Percentiles rank a stretch among this genome's conserved stretches.
These are phyloP conservation scores for Smutsia gigantea DNA, from an alignment of 2,797 vertebrate genomes.

Conservation along the genomic window DNA sequence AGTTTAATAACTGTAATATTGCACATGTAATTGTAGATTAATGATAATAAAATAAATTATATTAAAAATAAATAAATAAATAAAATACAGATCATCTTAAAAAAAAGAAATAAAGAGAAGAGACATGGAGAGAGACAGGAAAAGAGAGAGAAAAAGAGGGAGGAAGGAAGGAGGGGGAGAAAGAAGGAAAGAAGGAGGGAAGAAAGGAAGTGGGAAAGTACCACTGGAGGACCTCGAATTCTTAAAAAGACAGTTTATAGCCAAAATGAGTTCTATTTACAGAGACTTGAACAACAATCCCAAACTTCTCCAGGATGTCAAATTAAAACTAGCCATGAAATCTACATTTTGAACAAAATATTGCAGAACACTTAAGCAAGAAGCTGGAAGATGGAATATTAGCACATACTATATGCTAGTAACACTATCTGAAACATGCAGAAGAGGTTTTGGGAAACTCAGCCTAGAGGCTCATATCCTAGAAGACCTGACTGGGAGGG, in stretches of 20 bases:
- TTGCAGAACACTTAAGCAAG: background rate
- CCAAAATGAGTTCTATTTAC: background rate
- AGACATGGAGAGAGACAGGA: too few relatives aligned
- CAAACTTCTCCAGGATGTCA: background rate
- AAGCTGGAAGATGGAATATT: background rate
- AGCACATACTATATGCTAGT: background rate
- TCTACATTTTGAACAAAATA: background rate
- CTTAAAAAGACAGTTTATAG: background rate
- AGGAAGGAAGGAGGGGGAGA: background rate
- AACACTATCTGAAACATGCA: background rate
- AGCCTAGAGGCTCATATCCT: background rate
- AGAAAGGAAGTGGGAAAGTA: background rate
- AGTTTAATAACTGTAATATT: too few relatives aligned
- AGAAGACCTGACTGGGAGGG: too few relatives aligned
- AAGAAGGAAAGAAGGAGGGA: rapidly evolving
- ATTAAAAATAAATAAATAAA: too few relatives aligned
- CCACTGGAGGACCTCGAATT: background rate
- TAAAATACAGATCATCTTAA: too few relatives aligned
- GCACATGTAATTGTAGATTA: too few relatives aligned
- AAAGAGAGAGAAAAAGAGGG: background rate
- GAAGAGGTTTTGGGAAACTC: background rate
- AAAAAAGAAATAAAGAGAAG: background rate
- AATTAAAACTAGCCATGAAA: background rate
- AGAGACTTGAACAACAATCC: background rate
- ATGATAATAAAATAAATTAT: too few relatives aligned